phyloP scores from a whole-genome alignment of 2,888 invertebrate genomes.

The Agrotis ipsilon region DNA sequence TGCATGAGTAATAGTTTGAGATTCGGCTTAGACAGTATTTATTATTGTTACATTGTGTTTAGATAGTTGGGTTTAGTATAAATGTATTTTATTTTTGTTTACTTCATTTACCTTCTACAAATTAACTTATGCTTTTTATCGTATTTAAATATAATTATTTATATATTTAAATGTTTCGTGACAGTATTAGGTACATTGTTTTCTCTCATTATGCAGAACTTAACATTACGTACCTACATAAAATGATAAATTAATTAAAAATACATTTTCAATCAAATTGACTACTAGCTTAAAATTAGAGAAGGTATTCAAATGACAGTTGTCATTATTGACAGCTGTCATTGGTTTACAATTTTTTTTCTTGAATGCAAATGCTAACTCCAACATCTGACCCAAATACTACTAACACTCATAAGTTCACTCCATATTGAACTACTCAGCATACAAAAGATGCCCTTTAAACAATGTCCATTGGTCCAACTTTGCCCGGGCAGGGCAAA shows the following conservation, averaged over 20 bases:
- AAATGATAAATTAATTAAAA: too few relatives aligned
- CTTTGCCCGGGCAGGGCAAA: conserved; percentile 21
- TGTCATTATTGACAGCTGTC: too few relatives aligned
- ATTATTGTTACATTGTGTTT: conserved; percentile 1
- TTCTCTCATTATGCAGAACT: too few relatives aligned
- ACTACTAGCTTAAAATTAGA: too few relatives aligned
- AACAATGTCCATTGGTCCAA: conserved; percentile 27
- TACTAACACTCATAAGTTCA: not conserved
- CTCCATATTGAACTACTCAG: not conserved
- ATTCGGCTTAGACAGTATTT: conserved; percentile 28
- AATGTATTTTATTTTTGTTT: conserved; percentile 13
- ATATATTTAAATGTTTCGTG: too few relatives aligned
- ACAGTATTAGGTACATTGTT: too few relatives aligned
- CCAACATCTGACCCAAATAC: not conserved
- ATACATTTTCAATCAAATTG: too few relatives aligned
- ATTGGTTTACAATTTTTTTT: not conserved
- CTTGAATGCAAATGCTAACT: not conserved
- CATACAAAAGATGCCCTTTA: conserved; percentile 15
- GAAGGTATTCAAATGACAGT: too few relatives aligned
- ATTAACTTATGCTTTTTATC: not conserved
- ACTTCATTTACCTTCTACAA: not conserved
- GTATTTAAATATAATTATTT: not conserved
- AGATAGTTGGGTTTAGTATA: not conserved
- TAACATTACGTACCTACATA: too few relatives aligned
- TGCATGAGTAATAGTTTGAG: conserved; percentile 28